A percentile compares a stretch with the other conserved stretches of the same genome.
These are phyloP conservation scores for Trachelus stipa DNA, from an alignment of 2,888 invertebrate species.

Conservation along the genomic window DNA sequence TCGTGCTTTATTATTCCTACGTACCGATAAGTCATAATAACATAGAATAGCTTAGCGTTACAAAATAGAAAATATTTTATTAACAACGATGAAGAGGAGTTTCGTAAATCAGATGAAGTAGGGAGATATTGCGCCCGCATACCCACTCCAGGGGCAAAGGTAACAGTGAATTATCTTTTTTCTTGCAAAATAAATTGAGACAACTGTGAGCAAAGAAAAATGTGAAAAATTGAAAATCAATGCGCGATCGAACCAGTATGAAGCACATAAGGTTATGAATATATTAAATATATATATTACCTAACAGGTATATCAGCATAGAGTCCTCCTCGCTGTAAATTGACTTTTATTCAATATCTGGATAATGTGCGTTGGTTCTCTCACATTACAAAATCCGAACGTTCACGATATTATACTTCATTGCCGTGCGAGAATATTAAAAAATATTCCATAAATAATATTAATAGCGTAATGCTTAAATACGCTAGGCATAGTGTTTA, in stretches of 20 bases:
- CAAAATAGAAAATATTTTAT: constrained; percentile 12
- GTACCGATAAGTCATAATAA: constrained; percentile 9
- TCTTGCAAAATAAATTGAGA: neutral
- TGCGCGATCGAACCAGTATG: neutral
- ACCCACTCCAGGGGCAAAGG: neutral
- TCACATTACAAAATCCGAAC: neutral
- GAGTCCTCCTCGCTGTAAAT: neutral
- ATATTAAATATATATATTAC: neutral
- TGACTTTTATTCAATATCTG: neutral
- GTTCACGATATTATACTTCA: neutral
- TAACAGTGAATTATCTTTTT: neutral
- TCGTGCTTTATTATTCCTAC: constrained; percentile 4
- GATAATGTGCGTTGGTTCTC: neutral
- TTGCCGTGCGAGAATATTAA: constrained; percentile 52
- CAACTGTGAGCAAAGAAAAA: neutral
- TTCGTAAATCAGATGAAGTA: neutral
- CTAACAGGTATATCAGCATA: neutral
- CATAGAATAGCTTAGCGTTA: constrained; percentile 10
- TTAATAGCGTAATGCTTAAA: constrained; percentile 56
- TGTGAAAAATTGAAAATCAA: neutral
- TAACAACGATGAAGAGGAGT: constrained; percentile 6
- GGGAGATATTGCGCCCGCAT: neutral
- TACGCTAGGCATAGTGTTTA: constrained; percentile 58
- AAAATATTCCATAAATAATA: constrained; percentile 64
- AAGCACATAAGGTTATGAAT: neutral